Percentiles rank a stretch among this genome's conserved stretches.
Evolutionary conservation across 2,888 invertebrate genomes (phyloP).

Genomic region (Drosophila affinis): DNA sequence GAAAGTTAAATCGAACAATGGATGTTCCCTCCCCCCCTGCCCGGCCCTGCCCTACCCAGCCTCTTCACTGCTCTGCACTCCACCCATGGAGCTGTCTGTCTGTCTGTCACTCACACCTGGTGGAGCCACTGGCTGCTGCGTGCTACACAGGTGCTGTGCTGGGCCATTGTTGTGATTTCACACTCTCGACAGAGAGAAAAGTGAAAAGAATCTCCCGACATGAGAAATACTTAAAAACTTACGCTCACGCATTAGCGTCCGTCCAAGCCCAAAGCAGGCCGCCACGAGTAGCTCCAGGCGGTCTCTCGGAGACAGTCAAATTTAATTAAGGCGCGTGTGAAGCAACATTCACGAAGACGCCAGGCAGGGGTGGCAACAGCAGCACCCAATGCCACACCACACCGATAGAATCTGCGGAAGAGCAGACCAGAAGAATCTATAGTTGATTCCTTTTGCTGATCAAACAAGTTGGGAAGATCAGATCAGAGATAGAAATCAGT

Average conservation of each 20-base stretch:
- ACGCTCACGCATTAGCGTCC: constrained; percentile 60
- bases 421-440: background rate
- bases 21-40: constrained; percentile 28
- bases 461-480: constrained; percentile 8
- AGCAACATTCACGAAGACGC: constrained; percentile 12
- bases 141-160: constrained; percentile 5
- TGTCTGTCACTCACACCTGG: constrained; percentile 34
- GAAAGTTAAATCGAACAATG: constrained; percentile 76
- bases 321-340: constrained; percentile 66
- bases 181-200: constrained; percentile 60
- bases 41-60: too few species aligned
- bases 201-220: constrained; percentile 64
- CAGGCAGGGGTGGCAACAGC: background rate
- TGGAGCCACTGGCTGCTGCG: constrained; percentile 42
- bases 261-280: background rate
- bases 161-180: constrained; percentile 69
- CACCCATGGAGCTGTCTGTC: constrained; percentile 18
- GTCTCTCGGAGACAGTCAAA: constrained; percentile 26
- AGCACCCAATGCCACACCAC: background rate
- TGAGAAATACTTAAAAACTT: constrained; percentile 34
- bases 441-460: background rate
- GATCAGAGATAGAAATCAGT: constrained; percentile 39
- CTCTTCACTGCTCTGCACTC: constrained; percentile 11
- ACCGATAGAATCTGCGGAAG: background rate
- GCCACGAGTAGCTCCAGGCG: background rate